Conservation (phyloP, 1,140 invertebrate genomes). For the Magallana ariakensis region DNA sequence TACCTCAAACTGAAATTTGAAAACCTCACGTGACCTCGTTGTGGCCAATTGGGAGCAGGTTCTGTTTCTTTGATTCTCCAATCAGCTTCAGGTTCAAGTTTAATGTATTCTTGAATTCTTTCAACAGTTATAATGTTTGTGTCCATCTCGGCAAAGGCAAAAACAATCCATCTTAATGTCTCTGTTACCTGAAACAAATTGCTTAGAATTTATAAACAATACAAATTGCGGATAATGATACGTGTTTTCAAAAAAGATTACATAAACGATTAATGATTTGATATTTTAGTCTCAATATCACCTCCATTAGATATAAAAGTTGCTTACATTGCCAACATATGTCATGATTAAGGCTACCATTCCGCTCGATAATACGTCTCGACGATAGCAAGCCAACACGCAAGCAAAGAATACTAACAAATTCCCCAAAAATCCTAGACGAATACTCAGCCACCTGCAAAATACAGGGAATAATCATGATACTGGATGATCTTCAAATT, state of each 20-base stretch:
- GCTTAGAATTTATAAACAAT: too few relatives aligned
- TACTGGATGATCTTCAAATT: too few relatives aligned
- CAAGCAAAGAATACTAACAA: background rate
- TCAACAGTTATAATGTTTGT: conserved; percentile 98
- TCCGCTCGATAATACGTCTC: conserved; percentile 22
- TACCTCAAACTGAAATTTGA: conserved; percentile 83
- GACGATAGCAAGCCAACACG: background rate
- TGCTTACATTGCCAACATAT: conserved; percentile 2
- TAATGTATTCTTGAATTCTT: conserved; percentile 95
- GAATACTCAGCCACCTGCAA: conserved; percentile 76
- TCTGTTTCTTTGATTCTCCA: conserved; percentile 39
- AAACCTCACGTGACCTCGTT: conserved; percentile 87
- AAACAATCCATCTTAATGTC: conserved; percentile 95
- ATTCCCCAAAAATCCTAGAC: conserved; percentile 77
- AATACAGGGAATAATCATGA: conserved; percentile 26
- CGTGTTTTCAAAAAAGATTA: too few relatives aligned
- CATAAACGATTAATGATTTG: too few relatives aligned
- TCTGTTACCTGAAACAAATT: too few relatives aligned
- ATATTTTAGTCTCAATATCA: too few relatives aligned
- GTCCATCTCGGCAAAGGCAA: conserved; percentile 96
- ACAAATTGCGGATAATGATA: too few relatives aligned
- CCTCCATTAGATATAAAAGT: too few relatives aligned
- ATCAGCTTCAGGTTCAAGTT: conserved; percentile 83
- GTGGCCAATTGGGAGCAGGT: conserved; percentile 85
- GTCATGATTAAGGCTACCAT: conserved; percentile 22